Evolutionary conservation across 2,888 invertebrate species (phyloP), one percentile per base, ranked within the genome.

Genomic region (Allygus modestus): DNA sequence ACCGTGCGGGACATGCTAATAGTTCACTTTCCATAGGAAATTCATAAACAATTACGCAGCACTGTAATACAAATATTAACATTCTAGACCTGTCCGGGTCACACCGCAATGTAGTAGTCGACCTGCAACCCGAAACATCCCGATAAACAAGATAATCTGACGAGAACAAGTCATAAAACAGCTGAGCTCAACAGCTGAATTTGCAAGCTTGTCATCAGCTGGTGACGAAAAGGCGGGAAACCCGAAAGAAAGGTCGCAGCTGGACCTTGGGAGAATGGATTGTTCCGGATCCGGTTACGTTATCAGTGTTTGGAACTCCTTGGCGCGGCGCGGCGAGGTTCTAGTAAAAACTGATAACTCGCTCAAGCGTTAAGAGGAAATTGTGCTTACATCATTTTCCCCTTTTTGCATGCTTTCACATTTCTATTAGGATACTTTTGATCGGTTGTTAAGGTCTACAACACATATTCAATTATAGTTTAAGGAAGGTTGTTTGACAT

Each of bases 221-320:
- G 28, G 31, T 31, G 65, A 65, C 65, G 65, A 28, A 28, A 31
- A 17, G 58, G 58, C 58, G 58, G 58, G 58, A 58, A 58, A 58
- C 58, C 58, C 58, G 23, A 58, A 58, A 37, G 7, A 37, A 11
- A 58, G 58, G 58, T 23, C 58, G 23, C 23, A 20, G 23, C 23
- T 20, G 58, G 26, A 23, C 58, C 58, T 58, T 65, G 31, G 28
- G 65, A 65, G 65, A 20, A 9, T 65, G 31, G 20, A 65, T 31
- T 28, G 28, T 65, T 65, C 65, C 65, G 65, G 65, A 28, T 65
- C 65, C 65, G 65, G 65, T 65, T 65, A 12, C 28, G 65, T 15
- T 31, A 65, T 31, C 65, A 31, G 17, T 28, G 28, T 31, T 15
- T 28, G 65, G 65, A n/a, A 58, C 65, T 2, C 65, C 65, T 65